Evolutionary conservation across 2,113 vertebrate genomes (phyloP), one percentile per base, ranked within the genome.

Genomic region (Galemys pyrenaicus): DNA sequence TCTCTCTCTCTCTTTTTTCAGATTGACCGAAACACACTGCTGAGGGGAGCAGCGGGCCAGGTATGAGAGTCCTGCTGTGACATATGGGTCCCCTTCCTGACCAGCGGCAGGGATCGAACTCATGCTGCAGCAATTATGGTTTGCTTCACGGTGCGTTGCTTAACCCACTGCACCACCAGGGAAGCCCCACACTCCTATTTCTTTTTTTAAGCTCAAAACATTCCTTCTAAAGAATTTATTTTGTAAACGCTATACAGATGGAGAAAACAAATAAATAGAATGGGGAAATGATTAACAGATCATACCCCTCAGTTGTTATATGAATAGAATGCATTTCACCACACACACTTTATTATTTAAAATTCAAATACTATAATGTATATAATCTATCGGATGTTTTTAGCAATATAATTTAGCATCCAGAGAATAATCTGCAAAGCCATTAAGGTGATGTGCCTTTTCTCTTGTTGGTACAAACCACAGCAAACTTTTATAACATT

Each of bases 391-490:
- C 75, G 85, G 67, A 86, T 0, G 1, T 70, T 67, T 19, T 81
- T 78, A 84, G n/a, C 32, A 37, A 78, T 58, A 74, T 8, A 58
- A 74, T 68, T 83, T 94, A 51, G 51, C n/a, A 46, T 85, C 74
- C n/a, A 77, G 32, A 80, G 51, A 70, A 49, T 88, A 90, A 87
- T 37, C 28, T 88, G 19, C 11, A 41, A 44, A 91, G 10, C 70
- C 24, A 22, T 51, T 89, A 62, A 32, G 78, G 22, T n/a, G 71
- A 30, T 58, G 37, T 58, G 24, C 20, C 17, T 94, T 81, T 92
- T 91, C 54, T 92, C 79, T 44, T 65, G 51, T 92, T 86, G n/a
- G 17, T 89, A 77, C 51, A 94, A 89, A 77, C 10, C 5, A 67
- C 54, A 86, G 37, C 19, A 87, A 83, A 78, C 30, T 46, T 78